Conservation (phyloP, 2,797 vertebrate genomes). For the Psittacula derbiana region DNA sequence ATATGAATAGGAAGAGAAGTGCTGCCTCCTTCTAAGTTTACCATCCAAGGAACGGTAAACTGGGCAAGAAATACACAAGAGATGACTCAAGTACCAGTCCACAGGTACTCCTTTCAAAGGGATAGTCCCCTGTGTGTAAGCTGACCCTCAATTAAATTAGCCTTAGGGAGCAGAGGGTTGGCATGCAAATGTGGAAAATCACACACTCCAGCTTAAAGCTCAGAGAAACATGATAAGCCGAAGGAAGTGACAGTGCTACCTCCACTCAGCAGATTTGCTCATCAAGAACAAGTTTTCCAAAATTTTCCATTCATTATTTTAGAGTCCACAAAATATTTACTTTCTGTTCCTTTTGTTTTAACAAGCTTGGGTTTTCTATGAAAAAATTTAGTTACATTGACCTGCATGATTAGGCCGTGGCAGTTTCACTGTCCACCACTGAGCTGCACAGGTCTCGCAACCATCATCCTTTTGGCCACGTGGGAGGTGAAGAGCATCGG, state of each 20-base stretch:
- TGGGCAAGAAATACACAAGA: background rate
- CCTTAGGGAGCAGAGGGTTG: background rate
- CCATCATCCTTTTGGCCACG: accelerated
- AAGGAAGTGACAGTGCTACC: background rate
- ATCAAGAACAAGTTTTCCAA: accelerated
- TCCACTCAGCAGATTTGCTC: background rate
- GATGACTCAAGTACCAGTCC: background rate
- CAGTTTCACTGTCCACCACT: background rate
- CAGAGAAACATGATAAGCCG: background rate
- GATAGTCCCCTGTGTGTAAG: accelerated
- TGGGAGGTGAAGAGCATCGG: background rate
- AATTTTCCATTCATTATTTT: background rate
- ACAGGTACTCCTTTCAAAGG: background rate
- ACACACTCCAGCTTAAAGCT: background rate
- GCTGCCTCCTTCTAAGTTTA: background rate
- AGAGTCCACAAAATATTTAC: background rate
- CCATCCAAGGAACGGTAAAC: background rate
- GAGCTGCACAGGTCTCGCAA: background rate
- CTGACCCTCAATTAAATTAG: background rate
- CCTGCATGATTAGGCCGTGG: accelerated
- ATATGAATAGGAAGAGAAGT: background rate
- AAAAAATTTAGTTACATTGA: background rate
- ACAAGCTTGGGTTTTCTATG: accelerated
- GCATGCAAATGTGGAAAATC: background rate
- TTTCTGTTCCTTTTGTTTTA: background rate